Percentiles rank a stretch among this genome's conserved stretches.
Conservation (phyloP, 2,888 invertebrate genomes). For the Oligia fasciuncula region DNA sequence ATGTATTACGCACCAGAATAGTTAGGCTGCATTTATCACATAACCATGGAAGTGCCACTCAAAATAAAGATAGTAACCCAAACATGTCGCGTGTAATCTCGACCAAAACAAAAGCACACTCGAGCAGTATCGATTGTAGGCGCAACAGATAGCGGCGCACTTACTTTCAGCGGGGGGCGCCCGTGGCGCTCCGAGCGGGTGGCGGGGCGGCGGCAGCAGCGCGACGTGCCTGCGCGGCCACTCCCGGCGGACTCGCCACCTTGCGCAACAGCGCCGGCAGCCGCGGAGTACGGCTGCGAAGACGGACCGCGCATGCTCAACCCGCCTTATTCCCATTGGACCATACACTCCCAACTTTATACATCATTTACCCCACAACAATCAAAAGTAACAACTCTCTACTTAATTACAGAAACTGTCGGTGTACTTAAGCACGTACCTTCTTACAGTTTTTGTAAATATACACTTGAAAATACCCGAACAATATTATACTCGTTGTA, state of each 20-base stretch:
- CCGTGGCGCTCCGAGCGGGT: constrained; percentile 13
- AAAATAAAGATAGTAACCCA: constrained; percentile 3
- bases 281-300: constrained; percentile 36
- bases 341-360: constrained; percentile 23
- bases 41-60: not conserved
- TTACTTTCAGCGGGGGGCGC: constrained; percentile 32
- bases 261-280: constrained; percentile 35
- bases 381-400: constrained; percentile 14
- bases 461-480: not conserved
- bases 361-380: constrained; percentile 8
- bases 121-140: constrained; percentile 54
- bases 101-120: constrained; percentile 63
- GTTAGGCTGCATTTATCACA: not conserved
- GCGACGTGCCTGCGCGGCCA: constrained; percentile 55
- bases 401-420: constrained; percentile 6
- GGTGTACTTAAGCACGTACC: not conserved
- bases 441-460: not conserved
- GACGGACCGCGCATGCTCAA: constrained; percentile 70
- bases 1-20: not conserved
- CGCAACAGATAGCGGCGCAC: constrained; percentile 57
- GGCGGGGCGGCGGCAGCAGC: constrained; percentile 30
- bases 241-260: constrained; percentile 64
- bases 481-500: not conserved
- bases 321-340: constrained; percentile 51
- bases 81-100: constrained; percentile 46